phyloP scores from a whole-genome alignment of 2,797 vertebrate genomes.

The Octomys mimax region DNA sequence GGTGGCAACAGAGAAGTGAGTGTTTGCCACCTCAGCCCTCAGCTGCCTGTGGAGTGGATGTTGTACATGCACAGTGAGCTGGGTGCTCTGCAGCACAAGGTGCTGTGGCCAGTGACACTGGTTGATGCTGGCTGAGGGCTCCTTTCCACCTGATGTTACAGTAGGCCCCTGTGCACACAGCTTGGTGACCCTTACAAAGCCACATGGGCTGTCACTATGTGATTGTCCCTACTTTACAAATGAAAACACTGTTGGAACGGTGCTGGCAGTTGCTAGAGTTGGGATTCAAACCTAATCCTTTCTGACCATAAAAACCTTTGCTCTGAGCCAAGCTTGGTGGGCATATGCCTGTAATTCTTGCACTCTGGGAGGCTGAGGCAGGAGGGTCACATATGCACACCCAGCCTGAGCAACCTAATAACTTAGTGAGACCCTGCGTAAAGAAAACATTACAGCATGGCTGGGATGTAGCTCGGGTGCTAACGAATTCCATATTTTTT shows the following conservation, averaged over 20 bases:
- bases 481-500: background rate
- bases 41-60: background rate
- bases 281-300: background rate
- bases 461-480: background rate
- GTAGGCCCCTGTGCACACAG: background rate
- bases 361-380: background rate
- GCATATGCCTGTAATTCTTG: too few species aligned
- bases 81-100: background rate
- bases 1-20: background rate
- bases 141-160: background rate
- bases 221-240: constrained; percentile 2
- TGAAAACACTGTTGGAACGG: background rate
- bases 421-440: background rate
- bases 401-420: background rate
- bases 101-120: background rate
- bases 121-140: background rate
- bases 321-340: background rate
- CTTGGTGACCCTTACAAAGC: background rate
- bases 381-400: background rate
- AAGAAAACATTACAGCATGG: background rate
- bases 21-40: background rate
- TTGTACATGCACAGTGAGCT: background rate
- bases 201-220: background rate
- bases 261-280: constrained; percentile 2
- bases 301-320: background rate